These are phyloP conservation scores for Sebastes kiyomatsui DNA, from an alignment of 2,797 vertebrate genomes.

Conservation along the genomic window DNA sequence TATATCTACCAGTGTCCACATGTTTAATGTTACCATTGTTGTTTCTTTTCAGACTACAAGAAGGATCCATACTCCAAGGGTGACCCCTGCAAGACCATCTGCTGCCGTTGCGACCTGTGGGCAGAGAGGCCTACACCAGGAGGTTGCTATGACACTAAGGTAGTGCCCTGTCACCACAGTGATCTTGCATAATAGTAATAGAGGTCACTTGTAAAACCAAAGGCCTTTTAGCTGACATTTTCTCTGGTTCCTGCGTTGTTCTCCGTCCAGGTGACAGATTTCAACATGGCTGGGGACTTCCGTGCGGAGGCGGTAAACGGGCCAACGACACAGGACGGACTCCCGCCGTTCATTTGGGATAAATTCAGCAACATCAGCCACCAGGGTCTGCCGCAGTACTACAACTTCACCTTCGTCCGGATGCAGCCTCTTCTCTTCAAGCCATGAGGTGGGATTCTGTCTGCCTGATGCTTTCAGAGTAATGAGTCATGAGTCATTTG, in stretches of 20 bases:
- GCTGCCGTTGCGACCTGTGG: constrained; percentile 89
- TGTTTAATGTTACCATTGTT: not conserved
- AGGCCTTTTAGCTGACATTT: not conserved
- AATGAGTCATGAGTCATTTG: not conserved
- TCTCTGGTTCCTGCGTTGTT: not conserved
- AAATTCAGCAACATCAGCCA: constrained; percentile 86
- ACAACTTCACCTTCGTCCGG: constrained; percentile 89
- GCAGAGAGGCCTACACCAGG: constrained; percentile 74
- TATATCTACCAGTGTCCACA: not conserved
- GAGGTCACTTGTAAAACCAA: not conserved
- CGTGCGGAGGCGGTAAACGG: constrained; percentile 87
- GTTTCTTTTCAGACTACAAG: constrained; percentile 84
- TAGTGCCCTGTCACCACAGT: constrained; percentile 40
- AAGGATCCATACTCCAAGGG: constrained; percentile 87
- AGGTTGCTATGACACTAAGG: constrained; percentile 97
- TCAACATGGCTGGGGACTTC: constrained; percentile 83
- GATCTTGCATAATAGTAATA: not conserved
- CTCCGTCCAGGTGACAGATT: constrained; percentile 86
- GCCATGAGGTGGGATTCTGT: constrained; percentile 59
- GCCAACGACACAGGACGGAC: constrained; percentile 87
- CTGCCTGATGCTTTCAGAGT: not conserved
- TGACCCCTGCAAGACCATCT: constrained; percentile 92
- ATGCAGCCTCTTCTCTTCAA: constrained; percentile 85
- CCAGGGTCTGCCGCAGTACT: constrained; percentile 86
- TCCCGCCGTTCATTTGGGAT: constrained; percentile 88